phyloP scores from a whole-genome alignment of 2,888 invertebrate species.

The Hirtodrosophila alboralis region DNA sequence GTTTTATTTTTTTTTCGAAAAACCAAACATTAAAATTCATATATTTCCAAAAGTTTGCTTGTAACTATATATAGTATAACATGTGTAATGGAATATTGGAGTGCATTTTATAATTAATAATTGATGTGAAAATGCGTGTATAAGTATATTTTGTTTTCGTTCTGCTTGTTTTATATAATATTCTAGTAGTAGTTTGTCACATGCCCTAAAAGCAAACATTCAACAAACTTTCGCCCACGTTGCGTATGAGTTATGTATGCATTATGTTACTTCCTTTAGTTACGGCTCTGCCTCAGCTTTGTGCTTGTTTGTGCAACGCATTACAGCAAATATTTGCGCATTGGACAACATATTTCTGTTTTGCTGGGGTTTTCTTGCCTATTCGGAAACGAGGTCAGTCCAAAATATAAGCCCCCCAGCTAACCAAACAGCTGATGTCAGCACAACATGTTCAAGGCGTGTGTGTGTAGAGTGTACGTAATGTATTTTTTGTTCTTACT shows the following conservation, averaged over 20 bases:
- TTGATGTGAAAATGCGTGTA: constrained; percentile 11
- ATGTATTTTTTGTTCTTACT: constrained; percentile 45
- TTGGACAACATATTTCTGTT: constrained; percentile 68
- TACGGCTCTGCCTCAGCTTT: constrained; percentile 16
- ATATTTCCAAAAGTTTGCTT: no score
- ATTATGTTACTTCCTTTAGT: constrained; percentile 43
- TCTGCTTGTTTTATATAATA: constrained; percentile 46
- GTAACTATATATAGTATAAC: no score
- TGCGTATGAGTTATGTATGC: constrained; percentile 59
- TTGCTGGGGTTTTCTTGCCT: constrained; percentile 47
- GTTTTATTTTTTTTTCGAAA: no score
- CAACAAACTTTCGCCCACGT: constrained; percentile 46
- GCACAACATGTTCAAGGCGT: constrained; percentile 41
- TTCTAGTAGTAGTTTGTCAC: constrained; percentile 45
- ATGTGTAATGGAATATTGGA: no score
- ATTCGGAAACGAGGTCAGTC: constrained; percentile 62
- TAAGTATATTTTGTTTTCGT: constrained; percentile 14
- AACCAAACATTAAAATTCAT: no score
- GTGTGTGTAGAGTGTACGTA: constrained; percentile 27
- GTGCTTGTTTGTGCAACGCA: constrained; percentile 64
- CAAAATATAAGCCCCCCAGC: constrained; percentile 69
- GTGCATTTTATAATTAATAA: constrained; percentile 24
- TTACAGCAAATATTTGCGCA: constrained; percentile 71
- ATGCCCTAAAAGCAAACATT: constrained; percentile 44
- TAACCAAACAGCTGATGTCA: constrained; percentile 72